Evolutionary conservation across 2,888 invertebrate species (phyloP).

Genomic region (Oxystoma pomonae): DNA sequence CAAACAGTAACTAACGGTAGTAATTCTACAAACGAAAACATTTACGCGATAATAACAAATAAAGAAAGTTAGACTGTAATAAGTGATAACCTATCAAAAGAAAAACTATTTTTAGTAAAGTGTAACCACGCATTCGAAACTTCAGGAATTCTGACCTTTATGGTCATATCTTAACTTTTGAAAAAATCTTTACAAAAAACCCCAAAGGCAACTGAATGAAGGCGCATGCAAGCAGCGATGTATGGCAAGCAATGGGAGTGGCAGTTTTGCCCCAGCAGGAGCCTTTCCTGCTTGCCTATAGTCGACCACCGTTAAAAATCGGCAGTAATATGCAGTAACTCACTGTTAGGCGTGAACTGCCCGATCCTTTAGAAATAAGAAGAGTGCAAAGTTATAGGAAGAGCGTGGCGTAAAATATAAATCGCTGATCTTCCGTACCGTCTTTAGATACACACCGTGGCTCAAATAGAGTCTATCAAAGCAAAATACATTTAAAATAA

Average conservation of each 20-base stretch:
- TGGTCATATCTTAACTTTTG: neutral
- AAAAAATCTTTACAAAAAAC: neutral
- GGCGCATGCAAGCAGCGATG: neutral
- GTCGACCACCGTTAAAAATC: constrained; percentile 24
- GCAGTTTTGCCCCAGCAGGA: constrained; percentile 21
- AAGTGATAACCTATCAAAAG: too few species aligned
- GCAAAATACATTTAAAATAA: too few species aligned
- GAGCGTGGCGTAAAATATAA: neutral
- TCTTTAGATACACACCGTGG: too few species aligned
- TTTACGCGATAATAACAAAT: too few species aligned
- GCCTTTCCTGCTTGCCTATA: constrained; percentile 19
- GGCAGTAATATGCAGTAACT: constrained; percentile 33
- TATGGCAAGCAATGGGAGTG: constrained; percentile 17
- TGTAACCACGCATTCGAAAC: neutral
- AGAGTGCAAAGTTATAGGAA: constrained; percentile 8
- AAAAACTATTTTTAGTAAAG: too few species aligned
- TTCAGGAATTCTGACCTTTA: neutral
- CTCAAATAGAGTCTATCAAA: too few species aligned
- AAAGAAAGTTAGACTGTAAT: too few species aligned
- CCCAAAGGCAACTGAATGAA: neutral
- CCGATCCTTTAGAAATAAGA: constrained; percentile 9
- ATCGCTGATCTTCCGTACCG: neutral
- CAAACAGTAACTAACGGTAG: too few species aligned
- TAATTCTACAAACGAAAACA: too few species aligned
- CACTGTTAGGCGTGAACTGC: constrained; percentile 24